Base-by-base conservation (phyloP, 2,113 vertebrate genomes). In the Microtus montanus region DNA sequence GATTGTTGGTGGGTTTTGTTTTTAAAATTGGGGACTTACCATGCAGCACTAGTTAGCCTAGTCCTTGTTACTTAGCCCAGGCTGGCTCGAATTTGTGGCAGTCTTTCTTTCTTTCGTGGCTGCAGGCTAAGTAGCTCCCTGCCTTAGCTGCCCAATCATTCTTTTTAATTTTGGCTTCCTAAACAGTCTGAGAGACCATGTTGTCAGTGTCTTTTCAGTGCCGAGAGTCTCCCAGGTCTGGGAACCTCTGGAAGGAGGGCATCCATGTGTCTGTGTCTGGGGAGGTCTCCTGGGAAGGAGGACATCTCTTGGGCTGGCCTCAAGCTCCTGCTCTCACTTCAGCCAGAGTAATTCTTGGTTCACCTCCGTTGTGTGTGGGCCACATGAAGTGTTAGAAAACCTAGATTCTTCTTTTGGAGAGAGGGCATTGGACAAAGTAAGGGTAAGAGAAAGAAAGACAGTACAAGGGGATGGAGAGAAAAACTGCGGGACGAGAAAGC, bases 151-250 rank as follows among this genome's bases (percentile, higher is more conserved):
- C 88, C 77, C 82, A 44, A 52, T 28, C 19, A 22, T 87, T 74
- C 44, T 95, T 93, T 88, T 91, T 30, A 24, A 44, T 83, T 26
- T 91, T 88, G 47, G 10, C 75, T 92, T 92, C 78, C 61, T 84
- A 71, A 77, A 35, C 6, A 17, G 35, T 85, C 75, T 24, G 64
- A 41, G 38, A 95, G 61, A 49, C 78, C 49, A 12, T 73, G 44
- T 33, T 3, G 68, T n/a, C 41, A 63, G 15, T 47, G 68, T 70
- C 49, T 61, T 74, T 35, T 68, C 77, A 33, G 22, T 64, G 54
- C 17, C 41, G 6, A 63, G n/a, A 33, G 71, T 63, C 54, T 38
- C 58, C 28, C 9, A 19, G 38, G 28, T 63, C 52, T 82, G 10
- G 70, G 61, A 10, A n/a, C 19, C 44, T 15, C 64, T 30, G 88